These are phyloP conservation scores for Numenius arquata DNA, from an alignment of 2,113 vertebrate genomes.

Conservation along the genomic window DNA sequence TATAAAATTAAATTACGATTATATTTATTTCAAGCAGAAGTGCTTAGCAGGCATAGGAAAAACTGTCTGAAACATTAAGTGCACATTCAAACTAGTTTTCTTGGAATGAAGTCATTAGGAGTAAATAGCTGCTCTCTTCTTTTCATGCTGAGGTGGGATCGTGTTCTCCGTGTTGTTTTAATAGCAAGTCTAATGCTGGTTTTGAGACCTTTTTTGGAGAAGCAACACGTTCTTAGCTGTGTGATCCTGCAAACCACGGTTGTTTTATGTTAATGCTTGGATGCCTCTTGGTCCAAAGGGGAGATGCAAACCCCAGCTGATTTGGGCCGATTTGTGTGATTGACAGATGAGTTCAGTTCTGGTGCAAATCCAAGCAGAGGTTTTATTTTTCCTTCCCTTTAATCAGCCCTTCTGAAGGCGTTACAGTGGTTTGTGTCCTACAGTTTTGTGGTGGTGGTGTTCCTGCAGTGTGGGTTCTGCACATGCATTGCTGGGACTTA, in stretches of 20 bases:
- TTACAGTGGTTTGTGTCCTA: not conserved
- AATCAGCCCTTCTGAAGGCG: not conserved
- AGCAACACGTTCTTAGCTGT: not conserved
- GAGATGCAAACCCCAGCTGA: not conserved
- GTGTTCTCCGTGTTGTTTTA: not conserved
- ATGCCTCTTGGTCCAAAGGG: not conserved
- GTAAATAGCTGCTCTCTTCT: not conserved
- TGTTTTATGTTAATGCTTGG: not conserved
- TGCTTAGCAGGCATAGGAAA: constrained; percentile 25
- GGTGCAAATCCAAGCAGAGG: not conserved
- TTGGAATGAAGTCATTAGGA: not conserved
- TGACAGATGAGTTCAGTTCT: not conserved
- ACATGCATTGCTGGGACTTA: accelerated
- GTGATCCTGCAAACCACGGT: not conserved
- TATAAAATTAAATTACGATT: not conserved
- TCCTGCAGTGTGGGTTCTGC: not conserved
- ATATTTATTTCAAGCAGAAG: constrained; percentile 23
- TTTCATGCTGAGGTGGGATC: not conserved
- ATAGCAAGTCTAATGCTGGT: not conserved
- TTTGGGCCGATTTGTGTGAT: not conserved
- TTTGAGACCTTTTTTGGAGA: not conserved
- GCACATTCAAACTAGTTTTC: not conserved
- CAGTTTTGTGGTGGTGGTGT: not conserved
- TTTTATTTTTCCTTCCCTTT: not conserved
- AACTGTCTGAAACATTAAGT: not conserved